Conservation (phyloP, 2,888 invertebrate species). For the Cataglyphis albicans region DNA sequence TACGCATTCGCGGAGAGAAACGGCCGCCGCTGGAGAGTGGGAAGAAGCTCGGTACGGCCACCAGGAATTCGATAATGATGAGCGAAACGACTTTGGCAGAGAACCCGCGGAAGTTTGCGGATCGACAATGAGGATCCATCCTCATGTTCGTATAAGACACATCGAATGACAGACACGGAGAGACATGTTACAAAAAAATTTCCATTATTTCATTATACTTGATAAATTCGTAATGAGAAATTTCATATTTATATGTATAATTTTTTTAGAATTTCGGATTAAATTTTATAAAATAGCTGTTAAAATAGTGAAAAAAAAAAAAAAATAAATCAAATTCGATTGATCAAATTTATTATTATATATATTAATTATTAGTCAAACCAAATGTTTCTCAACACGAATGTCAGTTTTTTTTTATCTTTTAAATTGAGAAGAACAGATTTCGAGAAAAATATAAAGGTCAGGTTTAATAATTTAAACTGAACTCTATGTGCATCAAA, state of each 20-base stretch:
- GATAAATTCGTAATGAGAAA: neutral
- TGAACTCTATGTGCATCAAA: neutral
- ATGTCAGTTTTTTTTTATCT: neutral
- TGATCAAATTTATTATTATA: neutral
- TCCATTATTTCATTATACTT: neutral
- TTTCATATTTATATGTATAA: neutral
- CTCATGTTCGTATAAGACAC: too few relatives aligned
- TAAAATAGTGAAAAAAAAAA: neutral
- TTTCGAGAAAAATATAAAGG: neutral
- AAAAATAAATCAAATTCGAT: neutral
- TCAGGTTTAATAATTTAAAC: neutral
- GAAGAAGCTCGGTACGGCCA: neutral
- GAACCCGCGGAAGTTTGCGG: neutral
- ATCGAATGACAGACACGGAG: neutral
- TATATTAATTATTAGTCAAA: neutral
- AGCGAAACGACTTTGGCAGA: neutral
- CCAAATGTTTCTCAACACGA: neutral
- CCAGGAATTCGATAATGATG: conserved; percentile 18
- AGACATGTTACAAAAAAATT: neutral
- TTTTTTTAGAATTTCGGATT: neutral
- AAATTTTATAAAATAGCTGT: neutral
- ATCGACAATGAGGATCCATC: neutral
- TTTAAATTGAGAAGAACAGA: neutral
- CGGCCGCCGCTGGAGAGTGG: conserved; percentile 14
- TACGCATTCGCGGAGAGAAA: conserved; percentile 56